These are phyloP conservation scores for Entomobrya multifasciata DNA, from an alignment of 2,888 invertebrate species.

Conservation along the genomic window DNA sequence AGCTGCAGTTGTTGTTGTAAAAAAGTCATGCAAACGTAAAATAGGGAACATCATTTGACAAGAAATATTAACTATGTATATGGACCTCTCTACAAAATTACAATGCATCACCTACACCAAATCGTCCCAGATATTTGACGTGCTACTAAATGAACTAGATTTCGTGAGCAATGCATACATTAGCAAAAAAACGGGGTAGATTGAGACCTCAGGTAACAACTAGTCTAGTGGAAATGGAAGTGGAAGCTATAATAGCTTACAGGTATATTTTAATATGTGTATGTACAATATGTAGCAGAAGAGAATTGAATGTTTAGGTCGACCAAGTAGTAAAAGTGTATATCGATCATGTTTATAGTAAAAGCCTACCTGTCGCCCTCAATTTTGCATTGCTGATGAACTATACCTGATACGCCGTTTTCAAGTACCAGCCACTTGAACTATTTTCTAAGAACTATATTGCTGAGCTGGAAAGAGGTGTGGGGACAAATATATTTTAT, in stretches of 20 bases:
- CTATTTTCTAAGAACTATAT: background rate
- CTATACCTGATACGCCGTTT: background rate
- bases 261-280: no score
- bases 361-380: background rate
- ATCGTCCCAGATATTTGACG: slow-evolving; percentile 37
- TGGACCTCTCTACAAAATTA: slow-evolving; percentile 37
- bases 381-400: background rate
- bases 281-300: background rate
- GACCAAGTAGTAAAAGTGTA: slow-evolving; percentile 29
- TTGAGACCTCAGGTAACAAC: no score
- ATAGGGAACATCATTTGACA: no score
- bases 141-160: slow-evolving; percentile 41
- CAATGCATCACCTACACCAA: slow-evolving; percentile 8
- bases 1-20: no score
- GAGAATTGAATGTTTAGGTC: slow-evolving; percentile 50
- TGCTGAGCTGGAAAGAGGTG: background rate
- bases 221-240: background rate
- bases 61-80: no score
- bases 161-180: background rate
- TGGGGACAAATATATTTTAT: background rate
- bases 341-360: slow-evolving; percentile 37
- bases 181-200: background rate
- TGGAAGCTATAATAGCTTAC: background rate
- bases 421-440: slow-evolving; percentile 19
- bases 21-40: no score